Conservation (phyloP, 2,797 vertebrate species). For the Hyperoplus lanceolatus region DNA sequence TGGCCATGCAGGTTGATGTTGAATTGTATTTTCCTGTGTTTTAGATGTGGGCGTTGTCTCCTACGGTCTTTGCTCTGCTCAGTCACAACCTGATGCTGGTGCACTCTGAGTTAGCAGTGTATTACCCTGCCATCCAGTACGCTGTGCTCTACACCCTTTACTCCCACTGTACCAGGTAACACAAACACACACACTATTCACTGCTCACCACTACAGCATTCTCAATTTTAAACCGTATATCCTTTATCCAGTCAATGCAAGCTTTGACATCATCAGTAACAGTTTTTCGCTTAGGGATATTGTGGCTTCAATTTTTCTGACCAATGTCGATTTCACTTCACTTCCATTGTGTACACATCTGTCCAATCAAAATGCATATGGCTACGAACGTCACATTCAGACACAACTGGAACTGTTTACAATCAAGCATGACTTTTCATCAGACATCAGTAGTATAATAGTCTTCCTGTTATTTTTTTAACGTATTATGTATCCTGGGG, state of each 20-base stretch:
- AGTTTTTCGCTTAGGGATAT: no score
- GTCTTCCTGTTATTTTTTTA: no score
- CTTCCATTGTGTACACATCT: no score
- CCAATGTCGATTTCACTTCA: no score
- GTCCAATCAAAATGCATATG: no score
- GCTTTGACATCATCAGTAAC: no score
- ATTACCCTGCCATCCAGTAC: constrained; percentile 96
- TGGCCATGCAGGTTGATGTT: not conserved
- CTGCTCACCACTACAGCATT: not conserved
- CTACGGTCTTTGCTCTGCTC: constrained; percentile 96
- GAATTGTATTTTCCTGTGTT: constrained; percentile 40
- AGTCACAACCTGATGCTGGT: constrained; percentile 95
- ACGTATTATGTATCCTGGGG: not conserved
- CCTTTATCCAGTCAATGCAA: no score
- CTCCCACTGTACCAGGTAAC: constrained; percentile 97
- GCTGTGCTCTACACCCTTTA: constrained; percentile 95
- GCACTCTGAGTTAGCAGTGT: constrained; percentile 91
- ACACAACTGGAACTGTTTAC: no score
- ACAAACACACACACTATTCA: not conserved
- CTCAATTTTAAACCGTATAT: not conserved
- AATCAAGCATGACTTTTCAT: no score
- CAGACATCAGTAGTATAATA: no score
- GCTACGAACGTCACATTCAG: no score
- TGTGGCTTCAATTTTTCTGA: no score
- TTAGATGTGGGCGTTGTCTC: constrained; percentile 99